phyloP scores from a whole-genome alignment of 1,140 invertebrate species.

The Drosophila rufa region DNA sequence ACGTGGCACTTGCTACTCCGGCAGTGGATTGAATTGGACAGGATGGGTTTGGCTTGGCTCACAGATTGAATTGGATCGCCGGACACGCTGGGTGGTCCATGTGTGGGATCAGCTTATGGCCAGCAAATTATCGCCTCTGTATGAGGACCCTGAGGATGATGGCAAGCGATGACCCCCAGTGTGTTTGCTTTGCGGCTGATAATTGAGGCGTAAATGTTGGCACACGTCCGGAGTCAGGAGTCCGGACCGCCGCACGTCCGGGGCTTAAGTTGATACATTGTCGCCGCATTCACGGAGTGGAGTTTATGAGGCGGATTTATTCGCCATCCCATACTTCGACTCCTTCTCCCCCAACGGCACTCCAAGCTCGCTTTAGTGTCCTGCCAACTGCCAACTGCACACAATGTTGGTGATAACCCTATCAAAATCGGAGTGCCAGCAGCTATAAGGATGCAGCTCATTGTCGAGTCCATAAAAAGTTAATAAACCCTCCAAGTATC shows the following conservation, averaged over 20 bases:
- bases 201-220: conserved; percentile 79
- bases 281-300: conserved; percentile 34
- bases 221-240: conserved; percentile 59
- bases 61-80: conserved; percentile 32
- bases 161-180: conserved; percentile 35
- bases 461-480: conserved; percentile 70
- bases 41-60: conserved; percentile 18
- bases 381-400: conserved; percentile 19
- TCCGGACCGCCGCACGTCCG: conserved; percentile 18
- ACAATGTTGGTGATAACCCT: conserved; percentile 68
- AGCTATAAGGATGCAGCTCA: conserved; percentile 54
- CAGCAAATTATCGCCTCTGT: conserved; percentile 71
- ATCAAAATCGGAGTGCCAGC: conserved; percentile 57
- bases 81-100: conserved; percentile 69
- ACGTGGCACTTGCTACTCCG: conserved; percentile 59
- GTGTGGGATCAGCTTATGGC: conserved; percentile 65
- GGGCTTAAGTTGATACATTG: conserved; percentile 47
- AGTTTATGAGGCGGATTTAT: conserved; percentile 64
- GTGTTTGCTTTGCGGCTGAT: conserved; percentile 59
- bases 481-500: conserved; percentile 66
- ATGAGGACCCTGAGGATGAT: conserved; percentile 18
- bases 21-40: conserved; percentile 23
- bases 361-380: conserved; percentile 12
- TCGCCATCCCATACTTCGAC: conserved; percentile 6
- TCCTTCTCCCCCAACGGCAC: conserved; percentile 12